Conservation (phyloP, 2,113 vertebrate species). For the Mesocricetus auratus region DNA sequence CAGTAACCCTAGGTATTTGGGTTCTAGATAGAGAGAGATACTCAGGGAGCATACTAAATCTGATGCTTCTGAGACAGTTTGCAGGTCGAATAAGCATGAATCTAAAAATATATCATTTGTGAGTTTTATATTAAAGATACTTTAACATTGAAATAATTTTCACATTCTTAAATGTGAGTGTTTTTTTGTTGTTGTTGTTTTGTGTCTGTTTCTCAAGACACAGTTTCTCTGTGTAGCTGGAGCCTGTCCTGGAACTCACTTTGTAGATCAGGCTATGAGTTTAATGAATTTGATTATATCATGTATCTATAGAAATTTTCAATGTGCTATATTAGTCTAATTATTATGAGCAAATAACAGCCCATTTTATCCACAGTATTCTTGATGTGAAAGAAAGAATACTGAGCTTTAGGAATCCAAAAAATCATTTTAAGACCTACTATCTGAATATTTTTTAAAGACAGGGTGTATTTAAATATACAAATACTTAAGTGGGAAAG, state of each 20-base stretch:
- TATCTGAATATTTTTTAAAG: neutral
- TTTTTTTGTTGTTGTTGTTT: too few relatives aligned
- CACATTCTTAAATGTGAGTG: neutral
- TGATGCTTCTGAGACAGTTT: neutral
- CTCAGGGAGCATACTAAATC: neutral
- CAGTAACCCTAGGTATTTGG: neutral
- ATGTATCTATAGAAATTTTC: slow-evolving; percentile 43
- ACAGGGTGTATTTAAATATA: neutral
- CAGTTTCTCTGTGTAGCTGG: too few relatives aligned
- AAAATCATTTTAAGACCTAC: neutral
- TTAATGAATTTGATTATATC: neutral
- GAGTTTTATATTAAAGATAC: neutral
- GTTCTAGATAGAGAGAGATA: slow-evolving; percentile 28
- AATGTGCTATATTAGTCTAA: slow-evolving; percentile 34
- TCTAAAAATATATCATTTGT: neutral
- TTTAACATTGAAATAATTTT: neutral
- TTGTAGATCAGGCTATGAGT: too few relatives aligned
- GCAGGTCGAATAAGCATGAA: neutral
- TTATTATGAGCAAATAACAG: neutral
- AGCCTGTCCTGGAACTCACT: too few relatives aligned
- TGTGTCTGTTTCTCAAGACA: too few relatives aligned
- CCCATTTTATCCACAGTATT: neutral
- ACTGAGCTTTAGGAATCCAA: neutral
- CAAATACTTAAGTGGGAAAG: neutral
- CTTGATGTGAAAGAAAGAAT: neutral